phyloP scores from a whole-genome alignment of 2,888 invertebrate genomes.

The Nesidiocoris tenuis region DNA sequence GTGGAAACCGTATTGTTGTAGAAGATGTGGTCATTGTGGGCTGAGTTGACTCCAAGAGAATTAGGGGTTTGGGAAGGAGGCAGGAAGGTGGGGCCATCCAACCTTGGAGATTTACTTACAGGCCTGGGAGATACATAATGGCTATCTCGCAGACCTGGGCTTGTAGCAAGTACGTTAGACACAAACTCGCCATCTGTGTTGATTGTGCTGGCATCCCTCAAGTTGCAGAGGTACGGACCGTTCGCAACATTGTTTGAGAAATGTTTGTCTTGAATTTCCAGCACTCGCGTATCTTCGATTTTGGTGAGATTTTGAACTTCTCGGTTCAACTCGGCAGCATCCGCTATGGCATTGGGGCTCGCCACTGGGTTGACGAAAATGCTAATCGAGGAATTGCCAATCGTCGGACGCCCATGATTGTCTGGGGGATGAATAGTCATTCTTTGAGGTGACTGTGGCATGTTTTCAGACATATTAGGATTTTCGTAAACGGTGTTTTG shows the following conservation, averaged over 20 bases:
- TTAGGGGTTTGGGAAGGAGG: conserved; percentile 1
- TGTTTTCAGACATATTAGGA: neutral
- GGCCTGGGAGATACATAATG: conserved; percentile 37
- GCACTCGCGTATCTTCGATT: conserved; percentile 18
- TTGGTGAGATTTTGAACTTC: conserved; percentile 20
- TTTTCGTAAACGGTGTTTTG: neutral
- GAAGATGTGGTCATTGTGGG: conserved; percentile 8
- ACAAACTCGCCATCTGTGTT: conserved; percentile 40
- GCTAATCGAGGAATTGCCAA: no score
- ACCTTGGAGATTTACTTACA: conserved; percentile 22
- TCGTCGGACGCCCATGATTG: neutral
- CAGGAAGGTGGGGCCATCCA: neutral
- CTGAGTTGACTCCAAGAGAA: neutral
- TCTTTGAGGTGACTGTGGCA: neutral
- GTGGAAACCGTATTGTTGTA: conserved; percentile 26
- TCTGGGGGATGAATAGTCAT: neutral
- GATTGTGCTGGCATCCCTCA: conserved; percentile 41
- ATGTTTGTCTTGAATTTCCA: conserved; percentile 21
- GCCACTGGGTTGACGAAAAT: neutral
- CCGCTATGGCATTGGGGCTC: neutral
- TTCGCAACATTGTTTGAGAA: conserved; percentile 15
- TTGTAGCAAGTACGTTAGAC: conserved; percentile 35
- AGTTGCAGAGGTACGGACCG: conserved; percentile 17
- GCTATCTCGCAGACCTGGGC: conserved; percentile 32
- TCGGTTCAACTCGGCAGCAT: neutral